phyloP scores from a whole-genome alignment of 2,797 vertebrate genomes.

The Podargus strigoides region DNA sequence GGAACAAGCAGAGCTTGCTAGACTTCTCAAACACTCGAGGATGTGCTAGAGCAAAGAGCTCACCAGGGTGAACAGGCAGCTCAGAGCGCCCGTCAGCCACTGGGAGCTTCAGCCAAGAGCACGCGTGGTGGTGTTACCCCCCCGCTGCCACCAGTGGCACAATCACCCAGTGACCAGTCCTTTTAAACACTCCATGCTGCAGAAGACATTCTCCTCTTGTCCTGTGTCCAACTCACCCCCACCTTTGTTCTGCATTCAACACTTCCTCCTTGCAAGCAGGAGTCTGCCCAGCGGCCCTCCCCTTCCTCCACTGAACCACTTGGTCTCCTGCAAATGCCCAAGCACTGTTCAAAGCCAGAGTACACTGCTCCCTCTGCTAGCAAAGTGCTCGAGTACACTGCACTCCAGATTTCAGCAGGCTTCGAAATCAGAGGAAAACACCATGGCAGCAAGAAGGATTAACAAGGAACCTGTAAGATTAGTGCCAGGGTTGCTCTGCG shows the following conservation, averaged over 20 bases:
- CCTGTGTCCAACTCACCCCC: neutral
- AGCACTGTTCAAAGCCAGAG: neutral
- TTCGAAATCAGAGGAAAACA: neutral
- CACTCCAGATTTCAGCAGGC: neutral
- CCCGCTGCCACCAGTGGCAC: neutral
- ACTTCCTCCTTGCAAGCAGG: neutral
- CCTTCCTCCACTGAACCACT: neutral
- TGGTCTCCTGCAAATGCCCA: accelerated
- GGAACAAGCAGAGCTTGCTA: neutral
- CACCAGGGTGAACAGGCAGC: neutral
- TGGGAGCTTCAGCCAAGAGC: neutral
- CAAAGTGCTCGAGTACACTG: accelerated
- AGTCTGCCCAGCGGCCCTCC: neutral
- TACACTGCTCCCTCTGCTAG: neutral
- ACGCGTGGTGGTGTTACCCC: neutral
- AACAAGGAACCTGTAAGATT: neutral
- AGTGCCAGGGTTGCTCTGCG: neutral
- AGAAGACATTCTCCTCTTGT: neutral
- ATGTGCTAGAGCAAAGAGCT: neutral
- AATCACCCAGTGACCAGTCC: neutral
- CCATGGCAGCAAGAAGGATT: neutral
- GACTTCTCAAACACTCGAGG: neutral
- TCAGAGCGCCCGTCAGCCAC: accelerated
- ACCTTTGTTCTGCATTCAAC: neutral
- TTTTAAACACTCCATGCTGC: neutral